phyloP scores from a whole-genome alignment of 92 coral and sea anemone genomes.

The Scolanthus callimorphus region DNA sequence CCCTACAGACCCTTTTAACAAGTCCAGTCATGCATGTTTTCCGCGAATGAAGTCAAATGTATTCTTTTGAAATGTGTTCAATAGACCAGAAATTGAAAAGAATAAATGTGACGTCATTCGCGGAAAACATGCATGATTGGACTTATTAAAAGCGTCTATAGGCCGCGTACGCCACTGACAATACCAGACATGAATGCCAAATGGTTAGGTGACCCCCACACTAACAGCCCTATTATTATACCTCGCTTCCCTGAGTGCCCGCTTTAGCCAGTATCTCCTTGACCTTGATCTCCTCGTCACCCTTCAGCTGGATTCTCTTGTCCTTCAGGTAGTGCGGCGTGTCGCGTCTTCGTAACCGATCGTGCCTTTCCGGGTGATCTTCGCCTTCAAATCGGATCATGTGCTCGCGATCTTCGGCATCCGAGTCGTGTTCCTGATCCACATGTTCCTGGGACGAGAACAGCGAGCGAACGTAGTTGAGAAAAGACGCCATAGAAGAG shows the following conservation, averaged over 20 bases:
- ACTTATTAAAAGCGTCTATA: no score
- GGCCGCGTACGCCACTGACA: no score
- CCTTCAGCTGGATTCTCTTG: slow-evolving; percentile 77
- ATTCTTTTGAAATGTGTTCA: no score
- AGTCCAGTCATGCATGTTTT: no score
- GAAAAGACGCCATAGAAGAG: background rate
- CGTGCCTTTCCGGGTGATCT: slow-evolving; percentile 85
- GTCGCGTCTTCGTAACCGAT: slow-evolving; percentile 76
- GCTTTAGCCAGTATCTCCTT: slow-evolving; percentile 94
- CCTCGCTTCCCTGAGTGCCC: slow-evolving; percentile 40
- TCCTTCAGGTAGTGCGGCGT: slow-evolving; percentile 94
- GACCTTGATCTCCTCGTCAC: slow-evolving; percentile 77
- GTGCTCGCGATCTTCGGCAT: slow-evolving; percentile 66
- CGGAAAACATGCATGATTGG: no score
- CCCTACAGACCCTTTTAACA: no score
- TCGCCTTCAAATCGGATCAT: slow-evolving; percentile 86
- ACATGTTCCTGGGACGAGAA: background rate
- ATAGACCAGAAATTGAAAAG: no score
- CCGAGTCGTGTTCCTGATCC: slow-evolving; percentile 25
- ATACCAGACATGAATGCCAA: no score
- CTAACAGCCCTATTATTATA: no score
- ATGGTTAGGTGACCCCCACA: no score
- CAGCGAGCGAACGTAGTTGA: background rate
- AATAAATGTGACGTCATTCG: no score
- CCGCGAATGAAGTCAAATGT: no score